These are phyloP conservation scores for Pantherophis guttatus DNA, from an alignment of 2,113 vertebrate species.

Conservation along the genomic window DNA sequence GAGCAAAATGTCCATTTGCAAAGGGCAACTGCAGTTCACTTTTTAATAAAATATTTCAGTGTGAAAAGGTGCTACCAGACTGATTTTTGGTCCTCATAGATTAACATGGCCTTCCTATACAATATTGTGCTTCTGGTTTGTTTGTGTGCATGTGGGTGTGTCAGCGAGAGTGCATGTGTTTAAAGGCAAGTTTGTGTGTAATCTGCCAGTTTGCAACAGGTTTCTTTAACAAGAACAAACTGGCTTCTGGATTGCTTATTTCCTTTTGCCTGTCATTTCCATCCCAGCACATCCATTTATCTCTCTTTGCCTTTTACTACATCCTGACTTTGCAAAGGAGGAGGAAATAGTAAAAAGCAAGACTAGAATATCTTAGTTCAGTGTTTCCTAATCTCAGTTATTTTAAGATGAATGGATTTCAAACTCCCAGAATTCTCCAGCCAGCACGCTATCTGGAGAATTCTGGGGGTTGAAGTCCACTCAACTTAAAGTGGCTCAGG, in stretches of 20 bases:
- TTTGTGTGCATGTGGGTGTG: not conserved
- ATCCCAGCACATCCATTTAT: not conserved
- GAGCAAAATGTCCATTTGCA: not conserved
- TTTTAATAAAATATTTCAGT: not conserved
- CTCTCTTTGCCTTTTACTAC: not conserved
- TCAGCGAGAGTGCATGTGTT: not conserved
- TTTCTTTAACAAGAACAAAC: not conserved
- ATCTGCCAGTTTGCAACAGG: not conserved
- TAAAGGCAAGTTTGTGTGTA: not conserved
- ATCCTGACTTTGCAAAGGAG: not conserved
- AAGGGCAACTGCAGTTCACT: not conserved
- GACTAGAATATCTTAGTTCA: not conserved
- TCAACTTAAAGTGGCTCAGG: not conserved
- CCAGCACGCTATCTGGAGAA: not conserved
- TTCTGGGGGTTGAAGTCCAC: not conserved
- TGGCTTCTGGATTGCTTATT: not conserved
- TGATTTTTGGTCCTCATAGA: not conserved
- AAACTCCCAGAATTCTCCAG: not conserved
- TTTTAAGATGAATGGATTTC: not conserved
- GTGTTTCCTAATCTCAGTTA: not conserved
- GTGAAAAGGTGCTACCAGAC: not conserved
- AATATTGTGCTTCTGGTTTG: not conserved
- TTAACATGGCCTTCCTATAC: not conserved
- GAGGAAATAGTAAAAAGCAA: not conserved
- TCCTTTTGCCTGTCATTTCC: not conserved